A percentile compares a stretch with the other conserved stretches of the same genome.
phyloP scores from a whole-genome alignment of 2,888 invertebrate species.

The Dromius quadrimaculatus region DNA sequence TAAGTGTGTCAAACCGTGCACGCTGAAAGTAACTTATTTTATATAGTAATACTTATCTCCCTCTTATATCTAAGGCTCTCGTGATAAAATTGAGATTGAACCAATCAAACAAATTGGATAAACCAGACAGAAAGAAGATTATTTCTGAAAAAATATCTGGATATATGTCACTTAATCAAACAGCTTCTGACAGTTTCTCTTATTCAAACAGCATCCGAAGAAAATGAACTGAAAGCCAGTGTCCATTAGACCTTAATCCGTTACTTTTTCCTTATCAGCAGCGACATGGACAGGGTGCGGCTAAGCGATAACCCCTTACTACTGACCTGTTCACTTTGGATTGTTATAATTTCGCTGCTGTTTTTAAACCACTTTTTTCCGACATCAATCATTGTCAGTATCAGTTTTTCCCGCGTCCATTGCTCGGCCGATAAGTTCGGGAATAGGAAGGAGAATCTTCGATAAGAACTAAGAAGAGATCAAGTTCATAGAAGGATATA shows the following conservation, averaged over 20 bases:
- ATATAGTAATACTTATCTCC: too few relatives aligned
- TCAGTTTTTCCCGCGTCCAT: slow-evolving; percentile 45
- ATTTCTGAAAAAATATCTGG: slow-evolving; percentile 15
- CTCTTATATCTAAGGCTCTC: too few relatives aligned
- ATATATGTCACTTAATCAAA: slow-evolving; percentile 18
- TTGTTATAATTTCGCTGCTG: slow-evolving; percentile 44
- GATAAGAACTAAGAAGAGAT: too few relatives aligned
- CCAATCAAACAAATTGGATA: too few relatives aligned
- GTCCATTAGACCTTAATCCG: slow-evolving; percentile 16
- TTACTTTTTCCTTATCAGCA: slow-evolving; percentile 23
- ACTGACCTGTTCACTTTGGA: slow-evolving; percentile 5
- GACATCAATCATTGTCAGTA: slow-evolving; percentile 50
- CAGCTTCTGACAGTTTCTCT: slow-evolving; percentile 14
- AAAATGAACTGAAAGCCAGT: slow-evolving; percentile 14
- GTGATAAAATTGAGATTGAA: too few relatives aligned
- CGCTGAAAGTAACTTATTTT: too few relatives aligned
- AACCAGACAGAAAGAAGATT: slow-evolving; percentile 11
- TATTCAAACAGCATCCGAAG: slow-evolving; percentile 17
- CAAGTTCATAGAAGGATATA: too few relatives aligned
- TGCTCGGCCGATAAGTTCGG: slow-evolving; percentile 18
- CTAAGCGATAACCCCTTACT: slow-evolving; percentile 10
- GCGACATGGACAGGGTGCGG: slow-evolving; percentile 20
- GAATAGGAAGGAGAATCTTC: too few relatives aligned
- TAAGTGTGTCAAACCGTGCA: too few relatives aligned
- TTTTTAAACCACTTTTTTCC: slow-evolving; percentile 49